A percentile compares a stretch with the other conserved stretches of the same genome.
Evolutionary conservation across 37 sponge, comb jelly and placozoan genomes (phyloP).

Genomic region (Amphimedon queenslandica): DNA sequence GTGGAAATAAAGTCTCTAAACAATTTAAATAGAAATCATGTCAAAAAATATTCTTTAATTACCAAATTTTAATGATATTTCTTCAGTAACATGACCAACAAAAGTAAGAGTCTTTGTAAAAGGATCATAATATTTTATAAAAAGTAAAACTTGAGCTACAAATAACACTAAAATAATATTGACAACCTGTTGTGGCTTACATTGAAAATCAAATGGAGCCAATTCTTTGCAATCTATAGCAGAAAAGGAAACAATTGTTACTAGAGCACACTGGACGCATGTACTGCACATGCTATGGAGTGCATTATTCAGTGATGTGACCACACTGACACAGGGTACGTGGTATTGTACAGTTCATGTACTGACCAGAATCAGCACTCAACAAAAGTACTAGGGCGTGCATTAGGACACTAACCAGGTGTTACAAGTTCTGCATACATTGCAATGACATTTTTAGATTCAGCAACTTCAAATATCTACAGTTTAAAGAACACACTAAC

Average conservation of each 20-base stretch:
- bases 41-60: constrained; percentile 1
- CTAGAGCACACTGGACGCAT: too few species aligned
- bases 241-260: background rate
- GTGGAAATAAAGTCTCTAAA: constrained; percentile 65
- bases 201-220: constrained; percentile 35
- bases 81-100: constrained; percentile 63
- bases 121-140: constrained; percentile 88
- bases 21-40: background rate
- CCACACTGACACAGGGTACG: too few species aligned
- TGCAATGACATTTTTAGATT: background rate
- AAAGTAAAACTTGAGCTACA: constrained; percentile 70
- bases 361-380: too few species aligned
- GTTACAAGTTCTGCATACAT: background rate
- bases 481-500: background rate
- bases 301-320: too few species aligned
- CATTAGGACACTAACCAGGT: constrained; percentile 1
- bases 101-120: constrained; percentile 39
- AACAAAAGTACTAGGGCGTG: too few species aligned
- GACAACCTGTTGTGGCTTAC: constrained; percentile 7
- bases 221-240: constrained; percentile 36
- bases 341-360: too few species aligned
- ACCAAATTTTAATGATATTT: constrained; percentile 53
- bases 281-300: too few species aligned
- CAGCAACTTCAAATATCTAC: background rate
- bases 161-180: background rate